phyloP scores from a whole-genome alignment of 53 echinoderm and acorn worm genomes.

The Patiria pectinifera region DNA sequence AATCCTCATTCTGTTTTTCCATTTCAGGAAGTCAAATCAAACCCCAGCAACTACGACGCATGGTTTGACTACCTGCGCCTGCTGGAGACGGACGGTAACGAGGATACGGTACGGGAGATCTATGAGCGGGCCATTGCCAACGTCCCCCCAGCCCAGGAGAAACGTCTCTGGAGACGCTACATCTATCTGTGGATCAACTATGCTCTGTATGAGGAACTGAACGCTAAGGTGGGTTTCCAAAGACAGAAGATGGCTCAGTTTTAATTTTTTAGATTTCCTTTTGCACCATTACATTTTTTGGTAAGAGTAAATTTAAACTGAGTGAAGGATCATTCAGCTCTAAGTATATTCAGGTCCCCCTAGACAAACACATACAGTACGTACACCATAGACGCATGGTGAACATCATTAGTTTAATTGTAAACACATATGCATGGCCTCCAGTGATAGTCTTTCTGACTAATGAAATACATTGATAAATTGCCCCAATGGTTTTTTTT shows the following conservation, averaged over 20 bases:
- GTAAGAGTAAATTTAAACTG: too few relatives aligned
- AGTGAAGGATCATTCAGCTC: too few relatives aligned
- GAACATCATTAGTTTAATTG: too few relatives aligned
- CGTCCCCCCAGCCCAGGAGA: conserved; percentile 94
- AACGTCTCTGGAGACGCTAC: conserved; percentile 92
- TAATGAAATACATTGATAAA: too few relatives aligned
- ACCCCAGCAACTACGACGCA: conserved; percentile 97
- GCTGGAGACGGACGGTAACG: conserved; percentile 84
- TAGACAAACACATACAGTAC: too few relatives aligned
- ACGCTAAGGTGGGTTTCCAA: conserved; percentile 69
- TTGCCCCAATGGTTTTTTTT: too few relatives aligned
- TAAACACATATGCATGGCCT: too few relatives aligned
- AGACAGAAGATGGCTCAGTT: not conserved
- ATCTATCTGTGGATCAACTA: conserved; percentile 99
- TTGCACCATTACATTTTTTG: too few relatives aligned
- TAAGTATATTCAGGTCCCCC: too few relatives aligned
- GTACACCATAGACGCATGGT: too few relatives aligned
- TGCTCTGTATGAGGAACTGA: conserved; percentile 95
- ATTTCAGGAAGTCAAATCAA: conserved; percentile 91
- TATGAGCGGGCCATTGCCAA: conserved; percentile 99
- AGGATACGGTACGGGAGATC: conserved; percentile 88
- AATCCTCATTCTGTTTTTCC: not conserved
- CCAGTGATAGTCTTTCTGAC: too few relatives aligned
- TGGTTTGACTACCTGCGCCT: conserved; percentile 99
- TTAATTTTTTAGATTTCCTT: too few relatives aligned